Base-by-base conservation (phyloP, 2,797 vertebrate genomes). In the Parotocinclus haroldoi region DNA sequence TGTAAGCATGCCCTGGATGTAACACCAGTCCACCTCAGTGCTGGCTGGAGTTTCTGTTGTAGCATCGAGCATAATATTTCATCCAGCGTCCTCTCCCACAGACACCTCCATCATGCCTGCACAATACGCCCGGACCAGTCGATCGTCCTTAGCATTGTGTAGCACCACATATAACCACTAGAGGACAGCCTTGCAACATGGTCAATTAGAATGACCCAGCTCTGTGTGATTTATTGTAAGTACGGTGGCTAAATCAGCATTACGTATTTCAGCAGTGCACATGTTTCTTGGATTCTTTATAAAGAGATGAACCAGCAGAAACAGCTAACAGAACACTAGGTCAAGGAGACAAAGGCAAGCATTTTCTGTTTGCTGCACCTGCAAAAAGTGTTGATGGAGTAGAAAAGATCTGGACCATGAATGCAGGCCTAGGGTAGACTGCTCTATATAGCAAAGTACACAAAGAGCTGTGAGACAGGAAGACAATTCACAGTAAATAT, bases 211-310 rank as follows among this genome's bases (percentile, higher is more conserved):
- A n/a, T 17, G 53, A 48, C 36, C 11, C 37, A 9, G 14, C 19
- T 19, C 62, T 68, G 57, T 49, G 45, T 76, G 72, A 76, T 79
- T 79, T 76, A 76, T 79, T 69, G 55, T 40, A 58, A 69, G 66
- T 14, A 40, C 18, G 16, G 40, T 63, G 58, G 58, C 68, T 55
- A 66, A 56, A 61, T 74, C 69, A 76, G 72, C 59, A 62, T 42
- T 60, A 62, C 42, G 76, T 64, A 71, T 63, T 69, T 69, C 59
- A 69, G 58, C 66, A 49, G 53, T 66, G 65, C 66, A 78, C 65
- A 61, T 78, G 65, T 71, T 76, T 66, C 67, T 54, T 37, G 16
- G 44, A 56, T 72, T 72, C 55, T 53, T 45, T 61, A 67, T 52
- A 69, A 69, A 74, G 54, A 61, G 71, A 67, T 69, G 69, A 72